A percentile compares a stretch with the other conserved stretches of the same genome.
These are phyloP conservation scores for Stictonetta naevosa DNA, from an alignment of 2,113 vertebrate genomes.

Conservation along the genomic window DNA sequence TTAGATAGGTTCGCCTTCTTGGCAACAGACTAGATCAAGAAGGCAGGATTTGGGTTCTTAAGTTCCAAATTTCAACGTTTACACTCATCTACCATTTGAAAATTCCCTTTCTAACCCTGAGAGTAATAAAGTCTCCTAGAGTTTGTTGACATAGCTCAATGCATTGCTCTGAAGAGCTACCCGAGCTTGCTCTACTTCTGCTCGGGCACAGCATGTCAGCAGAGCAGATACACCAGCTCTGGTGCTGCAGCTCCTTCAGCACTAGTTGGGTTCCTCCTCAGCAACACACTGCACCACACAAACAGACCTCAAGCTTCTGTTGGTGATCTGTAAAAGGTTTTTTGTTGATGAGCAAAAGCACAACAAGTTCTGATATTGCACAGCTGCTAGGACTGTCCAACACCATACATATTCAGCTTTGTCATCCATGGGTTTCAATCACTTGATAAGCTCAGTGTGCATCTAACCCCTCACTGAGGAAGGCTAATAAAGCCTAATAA, in stretches of 20 bases:
- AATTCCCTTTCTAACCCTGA: neutral
- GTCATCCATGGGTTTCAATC: neutral
- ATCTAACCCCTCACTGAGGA: neutral
- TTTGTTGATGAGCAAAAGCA: neutral
- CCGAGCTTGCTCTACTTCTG: neutral
- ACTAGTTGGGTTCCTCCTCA: neutral
- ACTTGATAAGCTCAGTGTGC: neutral
- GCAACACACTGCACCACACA: rapidly evolving
- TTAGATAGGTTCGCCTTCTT: neutral
- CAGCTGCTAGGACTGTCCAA: neutral
- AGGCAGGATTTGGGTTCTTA: neutral
- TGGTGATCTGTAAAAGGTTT: neutral
- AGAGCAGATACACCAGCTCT: neutral
- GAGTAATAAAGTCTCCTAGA: neutral
- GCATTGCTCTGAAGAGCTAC: neutral
- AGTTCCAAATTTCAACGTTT: neutral
- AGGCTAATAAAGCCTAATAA: neutral
- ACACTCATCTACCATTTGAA: neutral
- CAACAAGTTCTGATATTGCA: neutral
- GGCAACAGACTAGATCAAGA: neutral
- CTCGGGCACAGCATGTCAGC: neutral
- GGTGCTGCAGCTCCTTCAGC: neutral
- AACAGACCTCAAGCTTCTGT: neutral
- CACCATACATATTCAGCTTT: neutral
- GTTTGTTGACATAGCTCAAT: neutral